phyloP scores from a whole-genome alignment of 2,113 vertebrate species.

The Nyctereutes procyonoides region DNA sequence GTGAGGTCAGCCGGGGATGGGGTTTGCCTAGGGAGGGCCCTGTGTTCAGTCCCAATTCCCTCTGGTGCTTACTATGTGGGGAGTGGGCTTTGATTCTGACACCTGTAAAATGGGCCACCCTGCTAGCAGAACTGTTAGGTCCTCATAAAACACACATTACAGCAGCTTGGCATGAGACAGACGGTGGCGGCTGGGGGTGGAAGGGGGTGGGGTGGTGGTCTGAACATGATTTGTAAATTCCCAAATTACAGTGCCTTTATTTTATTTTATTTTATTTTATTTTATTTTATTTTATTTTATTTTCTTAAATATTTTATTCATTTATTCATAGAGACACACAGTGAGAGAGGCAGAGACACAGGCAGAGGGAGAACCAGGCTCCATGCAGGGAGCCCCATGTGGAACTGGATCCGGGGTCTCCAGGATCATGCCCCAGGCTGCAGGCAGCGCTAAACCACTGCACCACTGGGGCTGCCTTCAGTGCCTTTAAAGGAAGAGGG shows the following conservation, averaged over 20 bases:
- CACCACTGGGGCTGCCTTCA: not conserved
- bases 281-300: too few species aligned
- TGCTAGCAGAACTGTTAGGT: not conserved
- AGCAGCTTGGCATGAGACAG: not conserved
- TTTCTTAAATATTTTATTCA: too few species aligned
- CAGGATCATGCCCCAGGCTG: too few species aligned
- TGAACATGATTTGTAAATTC: constrained; percentile 33
- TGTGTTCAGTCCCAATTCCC: not conserved
- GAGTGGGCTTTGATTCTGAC: not conserved
- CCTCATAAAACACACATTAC: not conserved
- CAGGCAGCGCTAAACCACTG: too few species aligned
- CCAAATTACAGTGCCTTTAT: not conserved
- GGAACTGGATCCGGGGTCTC: too few species aligned
- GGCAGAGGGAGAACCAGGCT: too few species aligned
- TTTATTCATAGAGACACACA: too few species aligned
- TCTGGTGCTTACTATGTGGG: not conserved
- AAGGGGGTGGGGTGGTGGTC: not conserved
- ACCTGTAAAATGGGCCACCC: not conserved
- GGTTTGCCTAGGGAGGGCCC: not conserved
- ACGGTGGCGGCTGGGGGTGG: too few species aligned
- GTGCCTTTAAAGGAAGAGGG: not conserved
- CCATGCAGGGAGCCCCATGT: too few species aligned
- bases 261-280: too few species aligned
- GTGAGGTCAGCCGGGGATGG: not conserved
- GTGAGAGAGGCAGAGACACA: too few species aligned